Base-by-base conservation (phyloP, 2,888 invertebrate species). In the Pegoplata infirma region DNA sequence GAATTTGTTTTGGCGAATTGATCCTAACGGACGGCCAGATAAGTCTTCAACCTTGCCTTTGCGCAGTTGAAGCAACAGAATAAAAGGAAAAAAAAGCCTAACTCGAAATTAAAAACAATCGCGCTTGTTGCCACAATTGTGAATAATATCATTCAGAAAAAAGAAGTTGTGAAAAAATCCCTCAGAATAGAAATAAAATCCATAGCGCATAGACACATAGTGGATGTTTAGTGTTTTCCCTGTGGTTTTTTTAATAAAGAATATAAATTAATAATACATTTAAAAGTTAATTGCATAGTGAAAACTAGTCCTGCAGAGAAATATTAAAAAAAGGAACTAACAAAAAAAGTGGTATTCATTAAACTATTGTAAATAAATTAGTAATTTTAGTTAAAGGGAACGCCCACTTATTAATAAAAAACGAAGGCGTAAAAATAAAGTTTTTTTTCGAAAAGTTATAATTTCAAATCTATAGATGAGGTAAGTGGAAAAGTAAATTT, bases 341-440 rank as follows among this genome's bases (percentile, higher is more conserved):
- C 36, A 40, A 10, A 36, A 12, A n/a, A 32, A 32, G 1, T 2
- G 32, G 2, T 32, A 6, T 4, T 32, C 3, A 12, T 40, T 8
- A 5, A n/a, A n/a, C n/a, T n/a, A n/a, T n/a, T n/a, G n/a, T n/a
- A n/a, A n/a, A n/a, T 40, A 7, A 25, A 46, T 59, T 5, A 19
- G 23, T 25, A 40, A 46, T 3, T n/a, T n/a, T n/a, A n/a, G n/a
- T n/a, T n/a, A 16, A 2, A 40, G 68, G 80, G 51, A 76, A 81
- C 80, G 81, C 81, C 80, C 81, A 81, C 81, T 55, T 67, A 76
- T 80, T 80, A 78, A 51, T 46, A 66, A 68, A 46, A 72, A 69
- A 58, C 56, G 71, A 75, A 75, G 75, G 75, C 79, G 75, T 79
- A 58, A 67, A 76, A 61, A 6, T 47, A 49, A 23, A 59, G 53